Percentiles rank a stretch among this genome's conserved stretches.
Evolutionary conservation across 2,888 invertebrate species (phyloP).

Genomic region (Lasioglossum calceatum): DNA sequence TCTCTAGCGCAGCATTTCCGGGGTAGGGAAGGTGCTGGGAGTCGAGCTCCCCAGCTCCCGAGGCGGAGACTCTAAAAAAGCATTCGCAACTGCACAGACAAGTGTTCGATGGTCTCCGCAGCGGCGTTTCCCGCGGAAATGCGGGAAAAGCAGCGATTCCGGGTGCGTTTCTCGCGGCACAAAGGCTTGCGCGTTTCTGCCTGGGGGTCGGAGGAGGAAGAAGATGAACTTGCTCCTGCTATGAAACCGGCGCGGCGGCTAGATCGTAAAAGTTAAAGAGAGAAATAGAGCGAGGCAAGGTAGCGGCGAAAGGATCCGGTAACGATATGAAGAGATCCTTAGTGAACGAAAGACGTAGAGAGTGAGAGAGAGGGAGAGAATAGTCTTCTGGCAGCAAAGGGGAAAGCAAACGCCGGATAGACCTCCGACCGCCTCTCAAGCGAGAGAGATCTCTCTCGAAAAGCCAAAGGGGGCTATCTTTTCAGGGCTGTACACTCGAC

Average conservation of each 20-base stretch:
- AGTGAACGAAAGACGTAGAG: neutral
- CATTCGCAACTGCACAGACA: neutral
- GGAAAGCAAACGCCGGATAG: constrained; percentile 26
- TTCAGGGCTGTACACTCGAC: constrained; percentile 24
- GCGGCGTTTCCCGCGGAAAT: neutral
- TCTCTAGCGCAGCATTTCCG: neutral
- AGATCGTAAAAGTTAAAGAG: constrained; percentile 74
- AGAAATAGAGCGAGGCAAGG: constrained; percentile 51
- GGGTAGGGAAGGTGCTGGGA: no score
- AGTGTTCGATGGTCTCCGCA: neutral
- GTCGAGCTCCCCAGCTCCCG: neutral
- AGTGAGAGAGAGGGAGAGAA: neutral
- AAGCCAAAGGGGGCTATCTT: constrained; percentile 9
- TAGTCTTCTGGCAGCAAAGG: neutral
- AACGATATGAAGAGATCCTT: constrained; percentile 42
- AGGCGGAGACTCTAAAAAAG: neutral
- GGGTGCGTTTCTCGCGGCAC: neutral
- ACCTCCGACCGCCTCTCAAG: neutral
- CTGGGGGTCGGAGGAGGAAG: neutral
- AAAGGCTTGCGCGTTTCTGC: neutral
- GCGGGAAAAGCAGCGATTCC: neutral
- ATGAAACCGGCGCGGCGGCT: constrained; percentile 20
- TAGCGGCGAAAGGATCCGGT: constrained; percentile 35
- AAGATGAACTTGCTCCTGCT: neutral
- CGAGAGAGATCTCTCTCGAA: neutral